These are phyloP conservation scores for Pachycephala philippinensis DNA, from an alignment of 2,113 vertebrate species.

Conservation along the genomic window DNA sequence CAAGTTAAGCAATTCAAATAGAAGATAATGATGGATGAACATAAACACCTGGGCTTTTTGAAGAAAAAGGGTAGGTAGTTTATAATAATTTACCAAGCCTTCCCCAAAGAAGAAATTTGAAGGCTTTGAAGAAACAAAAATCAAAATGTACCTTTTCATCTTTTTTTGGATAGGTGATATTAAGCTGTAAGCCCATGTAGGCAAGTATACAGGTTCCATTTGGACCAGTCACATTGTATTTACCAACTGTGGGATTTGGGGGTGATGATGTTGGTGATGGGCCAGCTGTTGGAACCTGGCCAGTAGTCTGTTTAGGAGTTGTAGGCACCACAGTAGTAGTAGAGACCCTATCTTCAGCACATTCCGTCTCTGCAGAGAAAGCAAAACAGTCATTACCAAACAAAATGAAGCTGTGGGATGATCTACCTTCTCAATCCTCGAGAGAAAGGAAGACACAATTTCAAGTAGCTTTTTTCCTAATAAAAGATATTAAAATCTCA, in stretches of 20 bases:
- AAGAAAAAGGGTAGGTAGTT: not conserved
- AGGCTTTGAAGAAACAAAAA: not conserved
- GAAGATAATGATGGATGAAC: not conserved
- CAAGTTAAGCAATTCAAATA: not conserved
- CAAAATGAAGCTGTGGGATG: not conserved
- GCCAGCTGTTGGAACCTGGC: conserved; percentile 16
- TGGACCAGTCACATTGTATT: conserved; percentile 72
- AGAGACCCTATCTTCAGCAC: conserved; percentile 74
- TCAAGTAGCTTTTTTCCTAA: not conserved
- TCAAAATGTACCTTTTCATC: conserved; percentile 65
- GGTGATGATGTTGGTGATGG: conserved; percentile 48
- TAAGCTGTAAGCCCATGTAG: conserved; percentile 86
- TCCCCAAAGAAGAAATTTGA: not conserved
- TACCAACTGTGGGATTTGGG: conserved; percentile 59
- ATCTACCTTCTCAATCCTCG: not conserved
- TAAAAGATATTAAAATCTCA: not conserved
- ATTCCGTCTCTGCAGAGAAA: conserved; percentile 76
- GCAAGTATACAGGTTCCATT: conserved; percentile 85
- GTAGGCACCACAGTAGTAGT: not conserved
- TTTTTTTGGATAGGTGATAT: conserved; percentile 76
- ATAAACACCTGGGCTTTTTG: not conserved
- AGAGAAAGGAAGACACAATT: not conserved
- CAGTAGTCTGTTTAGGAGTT: conserved; percentile 8
- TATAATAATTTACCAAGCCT: not conserved
- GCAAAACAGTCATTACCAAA: not conserved